These are phyloP conservation scores for Poeciliopsis occidentalis DNA, from an alignment of 2,113 vertebrate species.

Conservation along the genomic window DNA sequence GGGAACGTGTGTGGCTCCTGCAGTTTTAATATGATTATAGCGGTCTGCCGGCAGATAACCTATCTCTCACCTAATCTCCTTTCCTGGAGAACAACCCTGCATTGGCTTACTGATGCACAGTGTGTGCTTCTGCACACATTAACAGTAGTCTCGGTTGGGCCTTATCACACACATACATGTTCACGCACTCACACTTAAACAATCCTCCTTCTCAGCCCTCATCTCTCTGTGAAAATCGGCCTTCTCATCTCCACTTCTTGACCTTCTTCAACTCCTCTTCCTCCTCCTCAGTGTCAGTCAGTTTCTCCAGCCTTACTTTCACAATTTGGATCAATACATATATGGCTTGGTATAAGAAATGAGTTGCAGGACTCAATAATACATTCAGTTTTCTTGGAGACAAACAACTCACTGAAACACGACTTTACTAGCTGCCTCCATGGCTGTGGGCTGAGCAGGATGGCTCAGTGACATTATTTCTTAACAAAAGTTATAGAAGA, in stretches of 20 bases:
- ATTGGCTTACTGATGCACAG: constrained; percentile 35
- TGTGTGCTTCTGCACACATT: constrained; percentile 5
- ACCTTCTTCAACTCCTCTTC: constrained; percentile 53
- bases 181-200: constrained; percentile 9
- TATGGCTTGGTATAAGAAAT: constrained; percentile 51
- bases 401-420: constrained; percentile 18
- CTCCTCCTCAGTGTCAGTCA: constrained; percentile 35
- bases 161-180: constrained; percentile 2
- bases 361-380: constrained; percentile 54
- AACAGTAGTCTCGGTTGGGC: constrained; percentile 10
- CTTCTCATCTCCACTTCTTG: constrained; percentile 45
- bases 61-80: constrained; percentile 59
- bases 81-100: constrained; percentile 32
- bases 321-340: constrained; percentile 57
- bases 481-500: constrained; percentile 8
- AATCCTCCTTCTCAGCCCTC: constrained; percentile 34
- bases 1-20: constrained; percentile 18
- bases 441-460: constrained; percentile 14
- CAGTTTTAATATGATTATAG: constrained; percentile 57
- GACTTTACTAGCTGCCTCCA: constrained; percentile 31
- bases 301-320: constrained; percentile 40
- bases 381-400: constrained; percentile 44
- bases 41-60: constrained; percentile 52
- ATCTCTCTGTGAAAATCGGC: constrained; percentile 45
- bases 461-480: constrained; percentile 16